Percentiles rank a stretch among this genome's conserved stretches.
Conservation (phyloP, 2,113 vertebrate species). For the Rhadina sibilatrix region DNA sequence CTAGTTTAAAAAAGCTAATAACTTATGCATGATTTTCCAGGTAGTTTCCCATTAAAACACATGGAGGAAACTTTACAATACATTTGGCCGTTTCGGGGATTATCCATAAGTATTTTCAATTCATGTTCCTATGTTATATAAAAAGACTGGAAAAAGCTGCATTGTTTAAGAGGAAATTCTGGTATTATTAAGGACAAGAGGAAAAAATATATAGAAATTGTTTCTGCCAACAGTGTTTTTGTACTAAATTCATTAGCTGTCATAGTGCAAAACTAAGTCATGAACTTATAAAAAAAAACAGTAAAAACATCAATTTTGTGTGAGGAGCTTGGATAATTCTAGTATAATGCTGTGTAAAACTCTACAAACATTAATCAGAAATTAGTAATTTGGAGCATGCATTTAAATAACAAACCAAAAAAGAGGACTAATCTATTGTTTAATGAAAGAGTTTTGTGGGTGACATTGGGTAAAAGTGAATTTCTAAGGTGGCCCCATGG, state of each 20-base stretch:
- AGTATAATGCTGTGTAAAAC: not conserved
- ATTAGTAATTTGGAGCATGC: not conserved
- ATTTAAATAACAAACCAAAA: not conserved
- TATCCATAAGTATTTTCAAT: not conserved
- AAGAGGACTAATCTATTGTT: not conserved
- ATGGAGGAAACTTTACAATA: not conserved
- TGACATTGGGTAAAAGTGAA: not conserved
- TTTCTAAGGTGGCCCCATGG: rapidly evolving
- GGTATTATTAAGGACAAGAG: not conserved
- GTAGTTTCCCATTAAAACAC: not conserved
- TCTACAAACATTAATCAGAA: not conserved
- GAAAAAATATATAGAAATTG: not conserved
- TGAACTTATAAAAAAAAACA: not conserved
- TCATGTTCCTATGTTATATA: not conserved
- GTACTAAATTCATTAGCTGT: not conserved
- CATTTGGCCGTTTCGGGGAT: not conserved
- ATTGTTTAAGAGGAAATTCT: not conserved
- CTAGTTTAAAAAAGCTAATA: not conserved
- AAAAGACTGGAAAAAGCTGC: not conserved
- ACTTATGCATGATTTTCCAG: not conserved
- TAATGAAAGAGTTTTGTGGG: not conserved
- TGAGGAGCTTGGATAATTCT: not conserved
- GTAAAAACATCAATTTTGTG: not conserved
- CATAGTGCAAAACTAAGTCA: not conserved
- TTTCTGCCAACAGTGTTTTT: not conserved